phyloP scores from a whole-genome alignment of 1,140 invertebrate species.

The Tachypleus tridentatus region DNA sequence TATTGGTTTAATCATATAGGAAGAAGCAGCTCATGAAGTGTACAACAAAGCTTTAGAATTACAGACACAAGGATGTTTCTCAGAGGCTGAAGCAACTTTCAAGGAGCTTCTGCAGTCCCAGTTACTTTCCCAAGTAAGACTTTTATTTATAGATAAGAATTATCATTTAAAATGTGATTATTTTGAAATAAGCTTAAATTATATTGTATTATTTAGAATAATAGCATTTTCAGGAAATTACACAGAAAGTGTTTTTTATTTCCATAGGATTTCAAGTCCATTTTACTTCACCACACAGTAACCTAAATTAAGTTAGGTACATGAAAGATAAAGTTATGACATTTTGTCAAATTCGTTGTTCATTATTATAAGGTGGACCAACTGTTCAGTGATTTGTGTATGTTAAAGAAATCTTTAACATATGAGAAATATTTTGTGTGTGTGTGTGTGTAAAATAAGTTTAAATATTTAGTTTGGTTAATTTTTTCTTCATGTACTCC shows the following conservation, averaged over 20 bases:
- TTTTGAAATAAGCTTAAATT: conserved; percentile 10
- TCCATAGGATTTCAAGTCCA: no score
- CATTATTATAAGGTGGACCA: no score
- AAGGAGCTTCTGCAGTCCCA: conserved; percentile 49
- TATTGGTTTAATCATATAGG: conserved; percentile 34
- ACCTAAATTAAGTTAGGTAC: no score
- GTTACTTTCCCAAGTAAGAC: conserved; percentile 41
- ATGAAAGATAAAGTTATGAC: no score
- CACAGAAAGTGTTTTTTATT: conserved; percentile 14
- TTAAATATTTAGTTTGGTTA: no score
- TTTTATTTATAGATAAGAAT: background rate
- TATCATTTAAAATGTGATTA: conserved; percentile 6
- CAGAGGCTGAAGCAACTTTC: conserved; percentile 47
- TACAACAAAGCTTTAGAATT: conserved; percentile 53
- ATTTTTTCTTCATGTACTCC: no score
- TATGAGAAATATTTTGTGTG: no score
- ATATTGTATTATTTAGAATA: conserved; percentile 19
- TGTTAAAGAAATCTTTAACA: no score
- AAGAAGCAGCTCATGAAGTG: conserved; percentile 53
- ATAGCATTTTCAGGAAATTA: conserved; percentile 27
- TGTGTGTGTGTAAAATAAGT: no score
- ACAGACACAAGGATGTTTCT: conserved; percentile 43
- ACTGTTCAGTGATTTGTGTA: no score
- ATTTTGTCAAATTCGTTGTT: no score
- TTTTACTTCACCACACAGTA: no score